A percentile compares a stretch with the other conserved stretches of the same genome.
phyloP scores from a whole-genome alignment of 2,113 vertebrate species.

The Lagopus muta region DNA sequence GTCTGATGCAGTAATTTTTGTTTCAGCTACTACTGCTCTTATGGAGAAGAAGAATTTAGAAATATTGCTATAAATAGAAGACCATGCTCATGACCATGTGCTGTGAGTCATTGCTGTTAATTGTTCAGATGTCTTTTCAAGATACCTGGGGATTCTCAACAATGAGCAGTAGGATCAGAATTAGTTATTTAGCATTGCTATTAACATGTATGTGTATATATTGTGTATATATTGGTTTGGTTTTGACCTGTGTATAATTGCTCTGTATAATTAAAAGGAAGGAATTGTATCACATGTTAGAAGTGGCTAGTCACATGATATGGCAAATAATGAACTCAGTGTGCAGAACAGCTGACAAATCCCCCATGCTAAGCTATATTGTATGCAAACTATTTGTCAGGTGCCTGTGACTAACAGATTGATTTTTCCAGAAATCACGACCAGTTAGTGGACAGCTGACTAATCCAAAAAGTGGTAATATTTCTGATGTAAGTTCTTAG shows the following conservation, averaged over 20 bases:
- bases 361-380: conserved; percentile 18
- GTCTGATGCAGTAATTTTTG: not conserved
- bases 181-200: not conserved
- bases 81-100: not conserved
- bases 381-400: conserved; percentile 57
- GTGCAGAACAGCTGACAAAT: conserved; percentile 25
- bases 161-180: not conserved
- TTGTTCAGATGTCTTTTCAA: conserved; percentile 49
- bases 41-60: conserved; percentile 42
- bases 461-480: not conserved
- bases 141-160: not conserved
- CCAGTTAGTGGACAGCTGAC: conserved; percentile 2
- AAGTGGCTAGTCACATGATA: not conserved
- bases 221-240: not conserved
- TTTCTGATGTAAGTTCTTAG: not conserved
- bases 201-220: not conserved
- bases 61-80: conserved; percentile 56
- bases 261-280: not conserved
- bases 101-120: conserved; percentile 51
- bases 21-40: conserved; percentile 6
- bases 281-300: not conserved
- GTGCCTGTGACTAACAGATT: conserved; percentile 19
- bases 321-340: conserved; percentile 15
- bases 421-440: conserved; percentile 14
- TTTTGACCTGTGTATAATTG: not conserved